Base-by-base conservation (phyloP, 2,888 invertebrate species). In the Venustoraphidia nigricollis region DNA sequence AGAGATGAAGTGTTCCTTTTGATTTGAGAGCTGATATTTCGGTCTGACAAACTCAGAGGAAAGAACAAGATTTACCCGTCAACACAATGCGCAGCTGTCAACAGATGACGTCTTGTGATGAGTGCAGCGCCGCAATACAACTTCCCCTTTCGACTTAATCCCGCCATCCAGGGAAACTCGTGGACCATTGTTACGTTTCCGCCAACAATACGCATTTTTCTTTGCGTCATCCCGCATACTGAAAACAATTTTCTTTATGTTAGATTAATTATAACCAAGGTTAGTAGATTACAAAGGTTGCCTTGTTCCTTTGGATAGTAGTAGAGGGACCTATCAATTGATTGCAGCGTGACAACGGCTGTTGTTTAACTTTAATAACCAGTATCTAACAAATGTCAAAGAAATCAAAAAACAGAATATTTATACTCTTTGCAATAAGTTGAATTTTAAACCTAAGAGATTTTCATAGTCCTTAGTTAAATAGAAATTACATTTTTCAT, bases 121-220 rank as follows among this genome's bases (percentile, higher is more conserved):
- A 86, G 72, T 4, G 80, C 79, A 44, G 81, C 84, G 9, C 83
- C 85, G 58, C 86, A 87, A 60, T 81, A 78, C 58, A 82, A 81
- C 54, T 70, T 70, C 9, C 80, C 81, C 52, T 77, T 75, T 53
- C 74, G 71, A 55, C 72, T 73, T 52, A 86, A 67, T 10, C 81
- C 82, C 1, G 78, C 84, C 51, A 85, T 69, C 85, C 85, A 87
- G 1, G 85, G 85, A 58, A 82, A 83, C 61, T 84, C 83, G 53
- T 81, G 77, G 9, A 77, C 72, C 47, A 70, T 70, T 1, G 82
- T 73, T 14, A 74, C 67, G 43, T 72, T 71, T 3, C 85, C 86
- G 34, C 85, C 85, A 5, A 87, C 81, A 50, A 86, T 81, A 37
- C 82, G 70, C 37, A 75, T 77, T 44, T 77, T 67, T 51, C 74